Percentiles rank a stretch among this genome's conserved stretches.
Conservation (phyloP, 2,888 invertebrate species). For the Pecten maximus region DNA sequence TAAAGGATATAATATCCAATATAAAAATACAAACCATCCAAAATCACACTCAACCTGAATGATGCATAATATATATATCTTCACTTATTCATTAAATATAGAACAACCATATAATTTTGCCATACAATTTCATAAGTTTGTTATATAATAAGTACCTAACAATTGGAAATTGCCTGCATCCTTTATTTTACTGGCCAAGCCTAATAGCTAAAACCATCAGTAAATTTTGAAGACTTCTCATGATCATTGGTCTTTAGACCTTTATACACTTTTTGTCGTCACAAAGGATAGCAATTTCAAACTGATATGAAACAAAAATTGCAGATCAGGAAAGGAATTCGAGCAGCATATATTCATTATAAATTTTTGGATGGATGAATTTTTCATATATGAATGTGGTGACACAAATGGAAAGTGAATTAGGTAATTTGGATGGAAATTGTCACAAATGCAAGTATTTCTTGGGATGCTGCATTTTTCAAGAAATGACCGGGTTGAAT, state of each 20-base stretch:
- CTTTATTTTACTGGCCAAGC: not conserved
- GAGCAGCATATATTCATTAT: not conserved
- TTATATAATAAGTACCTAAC: not conserved
- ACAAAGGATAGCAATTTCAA: not conserved
- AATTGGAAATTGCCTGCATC: slow-evolving; percentile 6
- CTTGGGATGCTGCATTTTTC: not conserved
- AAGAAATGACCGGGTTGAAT: not conserved
- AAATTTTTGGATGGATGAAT: not conserved
- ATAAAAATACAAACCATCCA: slow-evolving; percentile 30
- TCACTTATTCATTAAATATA: not conserved
- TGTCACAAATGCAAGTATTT: not conserved
- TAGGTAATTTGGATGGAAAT: not conserved
- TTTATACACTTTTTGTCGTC: not conserved
- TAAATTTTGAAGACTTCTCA: not conserved
- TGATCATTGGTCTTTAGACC: not conserved
- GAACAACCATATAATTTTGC: slow-evolving; percentile 1
- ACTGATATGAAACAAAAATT: not conserved
- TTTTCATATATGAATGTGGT: not conserved
- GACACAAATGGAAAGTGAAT: not conserved
- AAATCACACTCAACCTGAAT: not conserved
- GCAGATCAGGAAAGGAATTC: not conserved
- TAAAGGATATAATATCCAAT: not conserved
- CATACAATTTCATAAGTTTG: not conserved
- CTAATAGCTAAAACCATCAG: not conserved
- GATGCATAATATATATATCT: not conserved